phyloP scores from a whole-genome alignment of 2,888 invertebrate genomes.

The Smittia sp. region DNA sequence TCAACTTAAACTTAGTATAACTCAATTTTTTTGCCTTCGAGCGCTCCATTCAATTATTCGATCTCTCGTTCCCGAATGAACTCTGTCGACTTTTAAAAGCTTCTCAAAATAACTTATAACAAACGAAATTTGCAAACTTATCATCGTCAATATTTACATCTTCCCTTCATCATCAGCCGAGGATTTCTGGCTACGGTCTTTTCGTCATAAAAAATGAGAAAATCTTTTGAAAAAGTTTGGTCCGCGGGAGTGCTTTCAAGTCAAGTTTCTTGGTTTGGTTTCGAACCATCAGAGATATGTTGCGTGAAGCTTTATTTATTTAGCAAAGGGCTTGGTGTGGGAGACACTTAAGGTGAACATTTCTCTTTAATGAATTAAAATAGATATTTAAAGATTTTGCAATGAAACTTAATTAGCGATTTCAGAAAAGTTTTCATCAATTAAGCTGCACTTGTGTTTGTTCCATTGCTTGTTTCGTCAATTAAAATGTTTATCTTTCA shows the following conservation, averaged over 20 bases:
- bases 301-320: background rate
- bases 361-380: background rate
- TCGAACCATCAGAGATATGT: conserved; percentile 13
- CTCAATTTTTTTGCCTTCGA: background rate
- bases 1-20: background rate
- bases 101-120: background rate
- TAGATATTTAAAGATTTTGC: background rate
- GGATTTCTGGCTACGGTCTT: too few species aligned
- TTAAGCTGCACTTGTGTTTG: conserved; percentile 40
- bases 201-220: background rate
- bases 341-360: background rate
- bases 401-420: background rate
- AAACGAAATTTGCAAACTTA: background rate
- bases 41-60: background rate
- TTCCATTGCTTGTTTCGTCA: conserved; percentile 31
- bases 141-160: background rate
- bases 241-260: conserved; percentile 2
- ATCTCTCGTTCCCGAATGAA: background rate
- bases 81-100: background rate
- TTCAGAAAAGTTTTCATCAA: background rate
- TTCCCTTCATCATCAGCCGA: background rate
- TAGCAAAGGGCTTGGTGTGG: background rate
- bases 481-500: conserved; percentile 4
- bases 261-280: background rate
- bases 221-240: background rate